These are phyloP conservation scores for Cheirogaleus major DNA, from an alignment of 2,797 vertebrate species.

Conservation along the genomic window DNA sequence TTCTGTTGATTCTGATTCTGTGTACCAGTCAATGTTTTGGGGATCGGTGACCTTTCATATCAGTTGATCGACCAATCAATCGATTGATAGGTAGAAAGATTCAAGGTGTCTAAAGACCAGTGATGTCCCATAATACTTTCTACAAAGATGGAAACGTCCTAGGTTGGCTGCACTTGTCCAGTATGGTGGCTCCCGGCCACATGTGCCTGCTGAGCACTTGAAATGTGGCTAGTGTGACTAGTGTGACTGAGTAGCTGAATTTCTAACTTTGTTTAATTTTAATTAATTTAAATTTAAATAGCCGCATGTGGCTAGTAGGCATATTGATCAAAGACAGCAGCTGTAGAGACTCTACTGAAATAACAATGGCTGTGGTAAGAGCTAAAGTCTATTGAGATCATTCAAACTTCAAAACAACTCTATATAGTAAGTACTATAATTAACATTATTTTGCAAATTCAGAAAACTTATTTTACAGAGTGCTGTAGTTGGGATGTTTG, in stretches of 20 bases:
- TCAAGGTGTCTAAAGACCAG: background rate
- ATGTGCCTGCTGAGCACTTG: background rate
- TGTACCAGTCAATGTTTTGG: background rate
- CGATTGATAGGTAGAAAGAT: background rate
- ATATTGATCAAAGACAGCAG: background rate
- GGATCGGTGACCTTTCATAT: background rate
- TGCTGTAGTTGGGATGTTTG: background rate
- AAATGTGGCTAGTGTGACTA: background rate
- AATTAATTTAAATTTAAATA: background rate
- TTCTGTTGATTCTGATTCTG: fast-evolving
- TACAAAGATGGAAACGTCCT: background rate
- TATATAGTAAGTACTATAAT: background rate
- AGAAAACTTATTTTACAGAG: background rate
- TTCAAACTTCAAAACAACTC: background rate
- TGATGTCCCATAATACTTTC: background rate
- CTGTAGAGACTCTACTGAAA: background rate
- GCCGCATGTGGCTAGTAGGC: background rate
- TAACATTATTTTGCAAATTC: background rate
- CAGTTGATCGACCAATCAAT: background rate
- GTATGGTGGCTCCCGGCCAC: no score
- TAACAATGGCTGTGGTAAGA: background rate
- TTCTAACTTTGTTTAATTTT: background rate
- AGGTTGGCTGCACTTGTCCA: background rate
- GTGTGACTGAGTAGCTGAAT: background rate
- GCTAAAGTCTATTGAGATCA: background rate